Conservation (phyloP, 2,888 invertebrate genomes). For the Apotomis capreana region DNA sequence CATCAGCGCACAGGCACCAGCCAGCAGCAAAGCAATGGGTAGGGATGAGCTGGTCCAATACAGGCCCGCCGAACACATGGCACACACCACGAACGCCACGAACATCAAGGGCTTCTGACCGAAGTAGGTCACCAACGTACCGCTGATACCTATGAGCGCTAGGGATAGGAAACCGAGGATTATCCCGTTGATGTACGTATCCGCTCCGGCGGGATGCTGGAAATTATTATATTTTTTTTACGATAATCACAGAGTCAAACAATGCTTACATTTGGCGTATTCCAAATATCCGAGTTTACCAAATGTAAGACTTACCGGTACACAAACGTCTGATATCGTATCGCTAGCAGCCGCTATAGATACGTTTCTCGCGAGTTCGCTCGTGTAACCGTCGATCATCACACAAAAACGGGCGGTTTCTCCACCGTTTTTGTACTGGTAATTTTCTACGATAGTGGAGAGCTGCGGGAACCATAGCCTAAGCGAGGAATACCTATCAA, state of each 20-base stretch:
- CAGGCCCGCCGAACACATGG: conserved; percentile 52
- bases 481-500: conserved; percentile 57
- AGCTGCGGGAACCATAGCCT: conserved; percentile 66
- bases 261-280: no score
- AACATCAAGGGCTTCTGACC: conserved; percentile 59
- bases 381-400: conserved; percentile 58
- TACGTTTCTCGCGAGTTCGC: conserved; percentile 41
- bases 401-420: conserved; percentile 55
- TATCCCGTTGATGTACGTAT: conserved; percentile 60
- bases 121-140: conserved; percentile 52
- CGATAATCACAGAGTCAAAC: no score
- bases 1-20: conserved; percentile 58
- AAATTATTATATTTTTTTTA: background rate
- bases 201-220: conserved; percentile 58
- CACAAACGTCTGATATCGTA: conserved; percentile 48
- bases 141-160: conserved; percentile 51
- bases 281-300: no score
- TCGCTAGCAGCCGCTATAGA: conserved; percentile 17
- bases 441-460: conserved; percentile 63
- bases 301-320: conserved; percentile 54
- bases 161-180: conserved; percentile 56
- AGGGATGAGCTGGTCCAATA: conserved; percentile 60
- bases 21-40: conserved; percentile 58
- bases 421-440: conserved; percentile 50
- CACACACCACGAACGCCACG: conserved; percentile 50